Base-by-base conservation (phyloP, 2,113 vertebrate species). In the Alethe castanea region DNA sequence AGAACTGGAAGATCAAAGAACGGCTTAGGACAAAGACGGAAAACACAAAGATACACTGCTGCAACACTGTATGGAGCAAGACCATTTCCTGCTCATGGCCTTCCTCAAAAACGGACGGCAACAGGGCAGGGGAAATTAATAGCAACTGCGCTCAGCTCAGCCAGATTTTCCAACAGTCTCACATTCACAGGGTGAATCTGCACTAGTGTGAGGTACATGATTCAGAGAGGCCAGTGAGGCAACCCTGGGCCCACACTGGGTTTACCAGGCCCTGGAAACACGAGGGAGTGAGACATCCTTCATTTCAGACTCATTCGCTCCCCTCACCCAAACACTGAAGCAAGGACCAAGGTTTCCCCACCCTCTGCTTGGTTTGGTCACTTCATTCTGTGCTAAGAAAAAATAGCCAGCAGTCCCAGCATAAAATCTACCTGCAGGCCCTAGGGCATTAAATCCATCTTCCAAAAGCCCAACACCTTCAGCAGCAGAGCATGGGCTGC, bases 181-280 rank as follows among this genome's bases (percentile, higher is more conserved):
- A 22, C 5, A 2, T 14, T 52, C 8, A 3, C 54, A 53, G 19
- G 1, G 1, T 26, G 26, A 3, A 3, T 33, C 20, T 29, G 22
- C 0, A 3, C 65, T 67, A 29, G 11, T 23, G 22, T 2, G 3
- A 72, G 48, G 26, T 1, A 3, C 8, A 9, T 93, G 95, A 94
- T 35, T 95, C 92, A 86, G 54, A 86, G 25, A 60, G 12, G 7
- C 59, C 85, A 60, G 9, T 8, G 64, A 79, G 85, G 45, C 25
- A 81, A 53, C 61, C 29, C 78, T 19, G 16, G 4, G 20, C 14
- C 22, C 7, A 6, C 60, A 19, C 11, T 29, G n/a, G 8, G 13
- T 38, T 62, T 50, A 20, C 5, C 35, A 67, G 40, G 19, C 12
- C 19, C 61, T 69, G 61, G 16, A 52, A 83, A 64, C 89, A 86